phyloP scores from a whole-genome alignment of 2,888 invertebrate genomes.

The Dichetophora obliterata region DNA sequence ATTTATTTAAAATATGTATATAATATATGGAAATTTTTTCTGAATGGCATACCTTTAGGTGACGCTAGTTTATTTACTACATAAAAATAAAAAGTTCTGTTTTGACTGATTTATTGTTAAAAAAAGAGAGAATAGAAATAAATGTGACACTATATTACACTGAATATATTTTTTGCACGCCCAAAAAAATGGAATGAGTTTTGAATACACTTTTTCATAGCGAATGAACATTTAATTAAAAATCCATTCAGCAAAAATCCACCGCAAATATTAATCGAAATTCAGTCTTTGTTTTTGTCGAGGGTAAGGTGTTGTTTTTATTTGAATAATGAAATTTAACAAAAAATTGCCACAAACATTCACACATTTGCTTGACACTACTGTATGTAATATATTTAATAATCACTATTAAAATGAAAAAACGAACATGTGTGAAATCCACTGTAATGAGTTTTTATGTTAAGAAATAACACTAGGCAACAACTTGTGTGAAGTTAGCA shows the following conservation, averaged over 20 bases:
- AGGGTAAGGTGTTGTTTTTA: background rate
- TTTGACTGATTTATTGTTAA: too few relatives aligned
- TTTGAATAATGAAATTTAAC: too few relatives aligned
- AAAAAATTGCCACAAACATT: too few relatives aligned
- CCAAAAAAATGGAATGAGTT: slow-evolving; percentile 27
- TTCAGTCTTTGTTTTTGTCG: background rate
- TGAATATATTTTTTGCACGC: background rate
- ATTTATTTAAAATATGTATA: too few relatives aligned
- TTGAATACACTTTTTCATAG: slow-evolving; percentile 10
- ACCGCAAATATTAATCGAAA: slow-evolving; percentile 27
- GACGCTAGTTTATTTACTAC: background rate
- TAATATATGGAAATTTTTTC: background rate
- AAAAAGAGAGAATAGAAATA: background rate
- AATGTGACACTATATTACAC: background rate
- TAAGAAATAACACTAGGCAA: too few relatives aligned
- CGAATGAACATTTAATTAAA: slow-evolving; percentile 25
- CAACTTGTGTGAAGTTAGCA: too few relatives aligned
- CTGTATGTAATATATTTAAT: too few relatives aligned
- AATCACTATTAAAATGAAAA: too few relatives aligned
- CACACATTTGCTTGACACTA: too few relatives aligned
- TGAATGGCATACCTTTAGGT: background rate
- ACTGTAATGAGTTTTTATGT: too few relatives aligned
- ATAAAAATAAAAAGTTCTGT: too few relatives aligned
- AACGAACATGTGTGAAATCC: too few relatives aligned
- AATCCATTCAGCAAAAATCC: slow-evolving; percentile 25